Conservation (phyloP, 2,797 vertebrate genomes). For the Podarcis siculus region DNA sequence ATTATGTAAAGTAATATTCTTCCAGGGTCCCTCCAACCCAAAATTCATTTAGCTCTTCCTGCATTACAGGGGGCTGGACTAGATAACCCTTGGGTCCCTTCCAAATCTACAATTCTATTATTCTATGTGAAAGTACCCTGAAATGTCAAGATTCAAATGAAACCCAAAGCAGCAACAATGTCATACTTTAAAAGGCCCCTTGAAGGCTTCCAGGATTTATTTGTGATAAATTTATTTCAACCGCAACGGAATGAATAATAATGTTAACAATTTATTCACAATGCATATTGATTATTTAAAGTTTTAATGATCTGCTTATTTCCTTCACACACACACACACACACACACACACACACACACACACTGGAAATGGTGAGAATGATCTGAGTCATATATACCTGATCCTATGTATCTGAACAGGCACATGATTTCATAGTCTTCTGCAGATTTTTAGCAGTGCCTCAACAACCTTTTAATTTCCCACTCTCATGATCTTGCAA, state of each 20-base stretch:
- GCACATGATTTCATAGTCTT: background rate
- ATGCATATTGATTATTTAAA: background rate
- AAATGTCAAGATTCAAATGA: background rate
- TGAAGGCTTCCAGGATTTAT: background rate
- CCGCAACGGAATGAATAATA: background rate
- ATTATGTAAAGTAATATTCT: background rate
- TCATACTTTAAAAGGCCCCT: background rate
- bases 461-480: background rate
- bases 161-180: background rate
- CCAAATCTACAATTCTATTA: too few species aligned
- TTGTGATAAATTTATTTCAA: background rate
- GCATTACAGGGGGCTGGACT: too few species aligned
- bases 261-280: background rate
- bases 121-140: too few species aligned
- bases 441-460: background rate
- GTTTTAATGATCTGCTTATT: accelerated
- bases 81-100: too few species aligned
- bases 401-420: background rate
- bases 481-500: background rate
- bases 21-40: background rate
- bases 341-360: background rate
- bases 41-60: background rate
- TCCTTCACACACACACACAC: background rate
- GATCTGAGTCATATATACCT: background rate
- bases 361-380: background rate